A percentile compares a stretch with the other conserved stretches of the same genome.
Evolutionary conservation across 2,113 vertebrate genomes (phyloP).

Genomic region (Clarias magur): DNA sequence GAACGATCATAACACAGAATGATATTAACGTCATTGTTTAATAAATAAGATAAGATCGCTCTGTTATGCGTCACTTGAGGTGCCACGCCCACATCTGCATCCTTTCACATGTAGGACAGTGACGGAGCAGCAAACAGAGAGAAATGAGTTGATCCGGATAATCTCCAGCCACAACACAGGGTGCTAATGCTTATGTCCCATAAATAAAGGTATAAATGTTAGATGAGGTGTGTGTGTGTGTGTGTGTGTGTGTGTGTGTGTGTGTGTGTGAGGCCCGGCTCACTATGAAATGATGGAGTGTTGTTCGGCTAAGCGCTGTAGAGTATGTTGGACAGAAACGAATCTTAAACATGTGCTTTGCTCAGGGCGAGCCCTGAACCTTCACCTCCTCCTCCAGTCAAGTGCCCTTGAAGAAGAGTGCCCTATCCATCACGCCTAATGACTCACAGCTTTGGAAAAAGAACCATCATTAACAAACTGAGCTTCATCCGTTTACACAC

Average conservation of each 20-base stretch:
- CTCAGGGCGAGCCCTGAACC: constrained; percentile 58
- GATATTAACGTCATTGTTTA: background rate
- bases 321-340: background rate
- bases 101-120: background rate
- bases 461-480: constrained; percentile 65
- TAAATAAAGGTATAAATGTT: constrained; percentile 8
- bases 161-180: background rate
- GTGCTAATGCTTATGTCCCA: background rate
- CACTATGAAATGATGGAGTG: background rate
- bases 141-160: background rate
- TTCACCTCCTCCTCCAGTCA: constrained; percentile 56
- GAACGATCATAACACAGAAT: background rate
- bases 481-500: constrained; percentile 59
- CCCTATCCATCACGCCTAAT: constrained; percentile 70
- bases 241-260: background rate
- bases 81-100: background rate
- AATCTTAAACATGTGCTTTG: constrained; percentile 55
- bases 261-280: background rate
- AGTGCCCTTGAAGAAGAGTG: constrained; percentile 62
- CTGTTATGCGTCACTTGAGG: background rate
- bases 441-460: constrained; percentile 57
- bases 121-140: background rate
- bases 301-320: background rate
- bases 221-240: background rate
- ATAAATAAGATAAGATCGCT: background rate